phyloP scores from a whole-genome alignment of 1,140 invertebrate species.

The Heliothis virescens region DNA sequence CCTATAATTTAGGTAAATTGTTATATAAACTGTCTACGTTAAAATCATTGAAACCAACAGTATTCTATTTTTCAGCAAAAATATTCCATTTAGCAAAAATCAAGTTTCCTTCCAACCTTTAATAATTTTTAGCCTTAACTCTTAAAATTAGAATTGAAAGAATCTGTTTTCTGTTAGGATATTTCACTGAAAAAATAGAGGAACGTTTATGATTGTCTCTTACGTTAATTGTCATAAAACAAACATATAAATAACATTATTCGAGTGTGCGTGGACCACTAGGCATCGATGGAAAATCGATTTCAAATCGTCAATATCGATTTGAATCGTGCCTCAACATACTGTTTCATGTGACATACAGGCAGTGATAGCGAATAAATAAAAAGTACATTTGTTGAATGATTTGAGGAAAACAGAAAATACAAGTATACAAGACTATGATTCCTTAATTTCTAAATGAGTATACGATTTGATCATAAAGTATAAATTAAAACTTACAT shows the following conservation, averaged over 20 bases:
- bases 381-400: slow-evolving; percentile 28
- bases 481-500: slow-evolving; percentile 57
- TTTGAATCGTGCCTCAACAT: not conserved
- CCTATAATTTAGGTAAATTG: slow-evolving; percentile 8
- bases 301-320: not conserved
- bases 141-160: slow-evolving; percentile 13
- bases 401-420: not conserved
- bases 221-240: slow-evolving; percentile 41
- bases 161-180: not conserved
- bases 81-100: not conserved
- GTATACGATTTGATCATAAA: slow-evolving; percentile 79
- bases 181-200: slow-evolving; percentile 16
- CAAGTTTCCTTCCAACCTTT: not conserved
- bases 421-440: slow-evolving; percentile 37
- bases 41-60: not conserved
- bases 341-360: not conserved
- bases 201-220: not conserved
- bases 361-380: slow-evolving; percentile 44
- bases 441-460: slow-evolving; percentile 73
- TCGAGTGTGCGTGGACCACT: slow-evolving; percentile 52
- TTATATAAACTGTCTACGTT: not conserved
- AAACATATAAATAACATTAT: slow-evolving; percentile 46
- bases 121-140: not conserved
- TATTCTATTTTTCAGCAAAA: slow-evolving; percentile 1
- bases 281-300: slow-evolving; percentile 20